Conservation (phyloP, 2,888 invertebrate species). For the Tineola bisselliella region DNA sequence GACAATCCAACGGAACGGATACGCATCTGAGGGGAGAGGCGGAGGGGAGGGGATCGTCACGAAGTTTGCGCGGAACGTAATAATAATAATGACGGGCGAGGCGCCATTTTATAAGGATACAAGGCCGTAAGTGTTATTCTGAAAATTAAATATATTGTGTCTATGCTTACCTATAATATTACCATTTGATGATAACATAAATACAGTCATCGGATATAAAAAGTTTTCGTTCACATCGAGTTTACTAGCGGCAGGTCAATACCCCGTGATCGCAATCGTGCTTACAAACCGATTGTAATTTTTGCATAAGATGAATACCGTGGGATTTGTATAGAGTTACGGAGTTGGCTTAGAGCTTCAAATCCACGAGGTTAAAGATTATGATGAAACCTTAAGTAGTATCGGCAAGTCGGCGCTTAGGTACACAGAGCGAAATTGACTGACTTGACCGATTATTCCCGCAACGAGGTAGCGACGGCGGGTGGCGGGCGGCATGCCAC, state of each 20-base stretch:
- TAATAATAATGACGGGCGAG: constrained; percentile 56
- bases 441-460: constrained; percentile 59
- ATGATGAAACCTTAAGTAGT: not conserved
- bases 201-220: not conserved
- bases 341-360: not conserved
- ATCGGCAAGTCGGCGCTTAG: constrained; percentile 1
- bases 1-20: constrained; percentile 52
- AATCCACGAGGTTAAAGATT: not conserved
- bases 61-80: constrained; percentile 66
- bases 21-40: constrained; percentile 59
- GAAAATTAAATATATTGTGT: not conserved
- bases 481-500: constrained; percentile 51
- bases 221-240: constrained; percentile 19
- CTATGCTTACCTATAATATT: not conserved
- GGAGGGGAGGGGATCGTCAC: constrained; percentile 59
- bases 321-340: not conserved
- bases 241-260: constrained; percentile 42
- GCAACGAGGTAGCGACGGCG: constrained; percentile 33
- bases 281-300: constrained; percentile 25
- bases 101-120: constrained; percentile 67
- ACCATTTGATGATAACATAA: not conserved
- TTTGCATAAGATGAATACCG: constrained; percentile 28
- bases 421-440: constrained; percentile 27
- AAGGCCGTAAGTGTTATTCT: constrained; percentile 44
- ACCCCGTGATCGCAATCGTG: constrained; percentile 53